Percentiles rank a stretch among this genome's conserved stretches.
These are phyloP conservation scores for Scaptomyza flava DNA, from an alignment of 2,888 invertebrate species.

Conservation along the genomic window DNA sequence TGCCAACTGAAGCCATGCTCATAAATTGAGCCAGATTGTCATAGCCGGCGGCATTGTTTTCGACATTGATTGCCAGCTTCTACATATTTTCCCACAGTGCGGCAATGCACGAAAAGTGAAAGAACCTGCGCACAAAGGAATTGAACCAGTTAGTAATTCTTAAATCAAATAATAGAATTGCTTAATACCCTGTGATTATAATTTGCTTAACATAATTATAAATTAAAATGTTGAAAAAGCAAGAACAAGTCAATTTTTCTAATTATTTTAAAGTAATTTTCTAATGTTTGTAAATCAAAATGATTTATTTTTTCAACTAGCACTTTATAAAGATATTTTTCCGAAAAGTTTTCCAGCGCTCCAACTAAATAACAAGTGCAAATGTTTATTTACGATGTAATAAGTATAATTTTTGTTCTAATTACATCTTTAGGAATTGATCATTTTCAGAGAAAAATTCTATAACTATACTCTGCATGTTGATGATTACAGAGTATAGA, in stretches of 20 bases:
- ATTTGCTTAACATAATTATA: too few relatives aligned
- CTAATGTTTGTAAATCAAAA: too few relatives aligned
- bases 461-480: background rate
- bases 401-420: background rate
- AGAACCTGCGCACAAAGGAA: slow-evolving; percentile 49
- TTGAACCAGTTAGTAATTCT: slow-evolving; percentile 47
- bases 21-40: slow-evolving; percentile 74
- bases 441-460: background rate
- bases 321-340: too few relatives aligned
- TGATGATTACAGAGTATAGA: slow-evolving; percentile 37
- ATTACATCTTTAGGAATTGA: background rate
- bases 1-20: slow-evolving; percentile 42
- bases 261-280: too few relatives aligned
- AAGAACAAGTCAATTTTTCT: too few relatives aligned
- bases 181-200: slow-evolving; percentile 27
- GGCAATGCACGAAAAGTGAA: slow-evolving; percentile 69
- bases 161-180: background rate
- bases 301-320: too few relatives aligned
- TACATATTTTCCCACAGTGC: slow-evolving; percentile 77
- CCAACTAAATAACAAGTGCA: background rate
- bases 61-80: slow-evolving; percentile 79
- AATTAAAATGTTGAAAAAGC: too few relatives aligned
- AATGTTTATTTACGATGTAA: background rate
- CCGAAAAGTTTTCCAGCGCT: background rate
- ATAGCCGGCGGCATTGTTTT: slow-evolving; percentile 68